phyloP scores from a whole-genome alignment of 2,797 vertebrate genomes.

The Sebastes elongatus region DNA sequence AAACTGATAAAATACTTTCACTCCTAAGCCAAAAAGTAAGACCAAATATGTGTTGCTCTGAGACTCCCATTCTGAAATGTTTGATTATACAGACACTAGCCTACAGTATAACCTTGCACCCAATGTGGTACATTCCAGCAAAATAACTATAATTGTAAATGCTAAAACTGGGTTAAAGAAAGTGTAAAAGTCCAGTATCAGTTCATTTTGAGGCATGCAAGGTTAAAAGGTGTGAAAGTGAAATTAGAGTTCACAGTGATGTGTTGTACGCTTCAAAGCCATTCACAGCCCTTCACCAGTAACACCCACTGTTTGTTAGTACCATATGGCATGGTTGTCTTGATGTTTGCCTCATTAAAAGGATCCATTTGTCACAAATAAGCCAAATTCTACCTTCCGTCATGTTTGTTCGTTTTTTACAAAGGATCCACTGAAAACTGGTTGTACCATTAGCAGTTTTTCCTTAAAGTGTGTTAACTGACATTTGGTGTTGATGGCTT shows the following conservation, averaged over 20 bases:
- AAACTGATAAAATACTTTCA: background rate
- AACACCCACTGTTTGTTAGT: background rate
- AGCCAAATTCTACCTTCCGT: background rate
- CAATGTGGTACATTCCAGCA: background rate
- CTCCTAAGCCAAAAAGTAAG: background rate
- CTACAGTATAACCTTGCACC: background rate
- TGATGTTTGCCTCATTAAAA: conserved; percentile 5
- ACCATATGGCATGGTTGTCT: background rate
- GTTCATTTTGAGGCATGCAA: background rate
- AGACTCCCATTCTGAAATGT: background rate
- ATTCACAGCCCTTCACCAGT: background rate
- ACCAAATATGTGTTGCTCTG: background rate
- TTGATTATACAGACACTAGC: background rate
- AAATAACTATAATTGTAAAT: conserved; percentile 16
- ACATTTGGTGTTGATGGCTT: background rate
- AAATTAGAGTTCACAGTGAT: background rate
- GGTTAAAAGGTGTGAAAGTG: background rate
- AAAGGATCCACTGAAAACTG: background rate
- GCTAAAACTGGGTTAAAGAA: background rate
- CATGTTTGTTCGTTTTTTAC: background rate
- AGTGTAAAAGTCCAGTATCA: background rate
- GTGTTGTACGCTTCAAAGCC: background rate
- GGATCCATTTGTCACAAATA: background rate
- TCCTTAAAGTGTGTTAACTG: background rate
- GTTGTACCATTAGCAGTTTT: background rate